Evolutionary conservation across 92 coral and sea anemone genomes (phyloP).

Genomic region (Porites rus): DNA sequence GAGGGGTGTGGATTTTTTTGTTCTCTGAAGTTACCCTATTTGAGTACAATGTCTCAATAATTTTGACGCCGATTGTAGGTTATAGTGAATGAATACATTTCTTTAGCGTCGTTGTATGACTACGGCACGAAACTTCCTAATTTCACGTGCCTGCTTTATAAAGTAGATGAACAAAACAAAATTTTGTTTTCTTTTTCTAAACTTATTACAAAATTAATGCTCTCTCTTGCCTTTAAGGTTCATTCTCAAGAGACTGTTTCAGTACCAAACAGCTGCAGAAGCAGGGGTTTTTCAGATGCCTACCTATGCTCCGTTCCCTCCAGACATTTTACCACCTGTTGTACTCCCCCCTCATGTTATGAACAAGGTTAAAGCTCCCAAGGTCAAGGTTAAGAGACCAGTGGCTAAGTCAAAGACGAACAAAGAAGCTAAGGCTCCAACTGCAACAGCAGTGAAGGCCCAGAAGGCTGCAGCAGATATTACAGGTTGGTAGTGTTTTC

Average conservation of each 20-base stretch:
- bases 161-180: too few species aligned
- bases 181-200: too few species aligned
- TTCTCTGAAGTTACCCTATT: too few species aligned
- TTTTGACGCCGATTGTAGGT: too few species aligned
- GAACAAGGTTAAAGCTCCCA: conserved; percentile 70
- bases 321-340: conserved; percentile 63
- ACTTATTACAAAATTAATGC: too few species aligned
- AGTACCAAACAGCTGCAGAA: conserved; percentile 91
- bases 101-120: too few species aligned
- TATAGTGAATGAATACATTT: too few species aligned
- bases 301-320: conserved; percentile 55
- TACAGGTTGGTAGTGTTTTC: conserved; percentile 16
- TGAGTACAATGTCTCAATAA: too few species aligned
- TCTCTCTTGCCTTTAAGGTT: conserved; percentile 58
- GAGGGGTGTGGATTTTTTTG: too few species aligned
- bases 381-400: conserved; percentile 71
- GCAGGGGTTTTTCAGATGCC: conserved; percentile 80
- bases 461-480: conserved; percentile 28
- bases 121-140: too few species aligned
- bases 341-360: conserved; percentile 60
- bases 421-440: conserved; percentile 23
- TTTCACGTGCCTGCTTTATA: too few species aligned
- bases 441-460: conserved; percentile 16
- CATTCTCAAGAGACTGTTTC: conserved; percentile 88
- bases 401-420: conserved; percentile 40